Conservation (phyloP, 2,888 invertebrate species). For the Micoletzkya japonica region DNA sequence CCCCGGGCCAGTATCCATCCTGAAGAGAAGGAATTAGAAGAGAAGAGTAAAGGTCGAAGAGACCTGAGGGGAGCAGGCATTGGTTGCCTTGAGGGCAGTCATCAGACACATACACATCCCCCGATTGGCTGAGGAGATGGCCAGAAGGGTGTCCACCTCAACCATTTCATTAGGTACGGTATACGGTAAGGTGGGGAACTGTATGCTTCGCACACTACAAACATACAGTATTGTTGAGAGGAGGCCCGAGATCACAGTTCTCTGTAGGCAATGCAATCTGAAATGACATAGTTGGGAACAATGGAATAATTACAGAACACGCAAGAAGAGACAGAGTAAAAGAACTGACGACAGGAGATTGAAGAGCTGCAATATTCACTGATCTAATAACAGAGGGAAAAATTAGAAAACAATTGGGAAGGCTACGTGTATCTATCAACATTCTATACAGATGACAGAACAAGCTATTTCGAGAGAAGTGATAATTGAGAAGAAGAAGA, state of each 20-base stretch:
- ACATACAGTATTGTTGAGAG: conserved; percentile 33
- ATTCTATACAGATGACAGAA: too few relatives aligned
- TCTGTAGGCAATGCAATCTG: conserved; percentile 32
- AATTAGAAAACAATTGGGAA: too few relatives aligned
- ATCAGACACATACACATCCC: conserved; percentile 49
- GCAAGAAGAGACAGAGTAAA: background rate
- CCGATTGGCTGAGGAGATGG: conserved; percentile 47
- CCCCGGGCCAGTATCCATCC: too few relatives aligned
- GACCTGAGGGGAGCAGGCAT: background rate
- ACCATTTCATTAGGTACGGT: background rate
- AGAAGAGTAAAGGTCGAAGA: background rate
- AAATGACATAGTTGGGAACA: conserved; percentile 19
- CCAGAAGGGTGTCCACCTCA: conserved; percentile 39
- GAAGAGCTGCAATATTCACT: too few relatives aligned
- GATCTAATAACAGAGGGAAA: too few relatives aligned
- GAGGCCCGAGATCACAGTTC: conserved; percentile 39
- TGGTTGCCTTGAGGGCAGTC: background rate
- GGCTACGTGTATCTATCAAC: too few relatives aligned
- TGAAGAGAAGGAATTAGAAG: background rate
- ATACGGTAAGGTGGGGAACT: background rate
- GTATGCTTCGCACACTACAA: background rate
- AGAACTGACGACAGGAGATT: too few relatives aligned
- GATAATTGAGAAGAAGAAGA: background rate
- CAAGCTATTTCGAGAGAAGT: too few relatives aligned
- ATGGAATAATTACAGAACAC: background rate